phyloP scores from a whole-genome alignment of 2,113 vertebrate species.

The Nannospalax galili region DNA sequence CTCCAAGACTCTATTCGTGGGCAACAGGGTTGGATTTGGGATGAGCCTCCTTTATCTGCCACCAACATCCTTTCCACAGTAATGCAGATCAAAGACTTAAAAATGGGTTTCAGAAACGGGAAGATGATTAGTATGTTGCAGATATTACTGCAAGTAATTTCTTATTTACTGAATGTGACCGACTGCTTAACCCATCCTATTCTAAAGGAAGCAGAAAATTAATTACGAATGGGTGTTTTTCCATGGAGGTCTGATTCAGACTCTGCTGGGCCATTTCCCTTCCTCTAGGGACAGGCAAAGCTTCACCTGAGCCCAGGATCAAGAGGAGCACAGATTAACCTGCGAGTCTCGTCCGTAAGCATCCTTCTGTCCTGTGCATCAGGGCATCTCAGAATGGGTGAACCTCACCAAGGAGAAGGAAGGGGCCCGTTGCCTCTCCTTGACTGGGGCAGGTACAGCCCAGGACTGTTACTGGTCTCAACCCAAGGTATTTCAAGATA shows the following conservation, averaged over 20 bases:
- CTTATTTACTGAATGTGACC: conserved; percentile 77
- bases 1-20: neutral
- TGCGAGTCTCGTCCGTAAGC: neutral
- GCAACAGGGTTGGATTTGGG: conserved; percentile 16
- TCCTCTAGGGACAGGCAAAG: neutral
- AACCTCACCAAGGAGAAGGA: neutral
- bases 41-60: neutral
- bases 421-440: neutral
- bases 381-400: neutral
- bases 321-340: conserved; percentile 1
- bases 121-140: conserved; percentile 76
- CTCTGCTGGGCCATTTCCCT: neutral
- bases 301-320: neutral
- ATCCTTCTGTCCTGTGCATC: neutral
- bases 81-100: conserved; percentile 61
- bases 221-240: conserved; percentile 73
- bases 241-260: conserved; percentile 71
- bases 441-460: neutral
- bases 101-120: conserved; percentile 51
- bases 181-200: conserved; percentile 69
- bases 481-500: neutral
- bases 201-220: conserved; percentile 77
- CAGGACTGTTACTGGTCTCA: neutral
- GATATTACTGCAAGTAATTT: conserved; percentile 78
- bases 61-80: conserved; percentile 22